These are phyloP conservation scores for Lysiphlebus fabarum DNA, from an alignment of 1,140 invertebrate genomes.

Conservation along the genomic window DNA sequence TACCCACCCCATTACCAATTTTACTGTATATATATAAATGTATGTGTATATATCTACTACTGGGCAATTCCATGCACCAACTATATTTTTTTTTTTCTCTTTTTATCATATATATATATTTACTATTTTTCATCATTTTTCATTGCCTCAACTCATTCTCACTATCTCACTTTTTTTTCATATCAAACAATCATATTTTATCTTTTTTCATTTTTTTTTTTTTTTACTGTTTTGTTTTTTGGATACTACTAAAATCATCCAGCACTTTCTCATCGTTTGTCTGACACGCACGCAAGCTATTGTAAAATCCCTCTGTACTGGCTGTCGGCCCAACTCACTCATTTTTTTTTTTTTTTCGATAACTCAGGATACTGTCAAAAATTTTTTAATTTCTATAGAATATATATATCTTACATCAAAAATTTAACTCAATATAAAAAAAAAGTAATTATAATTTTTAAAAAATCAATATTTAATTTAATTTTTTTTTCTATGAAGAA, in stretches of 20 bases:
- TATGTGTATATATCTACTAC: constrained; percentile 5
- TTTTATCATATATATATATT: constrained; percentile 1
- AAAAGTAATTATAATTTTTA: no score
- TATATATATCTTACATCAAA: no score
- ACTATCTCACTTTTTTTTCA: constrained; percentile 11
- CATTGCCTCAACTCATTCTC: constrained; percentile 21
- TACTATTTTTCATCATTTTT: constrained; percentile 22
- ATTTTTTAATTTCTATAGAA: no score
- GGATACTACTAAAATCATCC: constrained; percentile 28
- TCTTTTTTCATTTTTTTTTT: constrained; percentile 11
- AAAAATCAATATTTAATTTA: no score
- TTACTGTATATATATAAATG: constrained; percentile 6
- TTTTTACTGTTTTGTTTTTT: neutral
- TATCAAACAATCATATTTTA: constrained; percentile 10
- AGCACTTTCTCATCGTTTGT: constrained; percentile 44
- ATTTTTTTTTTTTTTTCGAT: neutral
- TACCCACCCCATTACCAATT: constrained; percentile 23
- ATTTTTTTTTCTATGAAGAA: no score
- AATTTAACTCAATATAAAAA: no score
- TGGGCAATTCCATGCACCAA: constrained; percentile 20
- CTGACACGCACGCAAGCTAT: constrained; percentile 43
- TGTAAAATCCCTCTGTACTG: constrained; percentile 1
- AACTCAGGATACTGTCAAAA: no score
- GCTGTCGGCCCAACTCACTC: neutral
- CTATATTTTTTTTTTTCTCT: constrained; percentile 20